These are phyloP conservation scores for Actinia equina DNA, from an alignment of 64 coral and sea anemone species.

Conservation along the genomic window DNA sequence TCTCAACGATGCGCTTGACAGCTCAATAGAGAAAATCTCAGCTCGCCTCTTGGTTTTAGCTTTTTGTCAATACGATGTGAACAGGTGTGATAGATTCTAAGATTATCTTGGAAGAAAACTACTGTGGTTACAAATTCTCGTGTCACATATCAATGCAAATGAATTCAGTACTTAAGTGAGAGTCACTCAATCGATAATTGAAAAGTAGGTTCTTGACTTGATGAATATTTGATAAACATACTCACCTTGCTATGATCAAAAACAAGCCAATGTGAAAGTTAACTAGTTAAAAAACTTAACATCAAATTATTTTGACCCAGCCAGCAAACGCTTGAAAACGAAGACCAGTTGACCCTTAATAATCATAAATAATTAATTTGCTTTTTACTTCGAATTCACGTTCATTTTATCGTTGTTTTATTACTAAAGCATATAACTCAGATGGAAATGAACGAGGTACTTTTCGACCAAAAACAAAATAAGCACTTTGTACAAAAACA, in stretches of 20 bases:
- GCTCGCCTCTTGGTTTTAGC: neutral
- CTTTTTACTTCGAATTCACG: too few species aligned
- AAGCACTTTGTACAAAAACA: neutral
- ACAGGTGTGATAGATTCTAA: neutral
- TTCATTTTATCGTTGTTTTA: too few species aligned
- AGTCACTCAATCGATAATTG: neutral
- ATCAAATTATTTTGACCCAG: too few species aligned
- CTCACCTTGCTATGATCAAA: neutral
- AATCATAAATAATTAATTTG: too few species aligned
- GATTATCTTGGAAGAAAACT: neutral
- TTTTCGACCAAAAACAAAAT: neutral
- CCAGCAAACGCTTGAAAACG: too few species aligned
- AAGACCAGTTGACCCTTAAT: too few species aligned
- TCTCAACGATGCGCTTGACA: neutral
- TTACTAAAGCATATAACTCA: neutral
- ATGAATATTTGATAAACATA: neutral
- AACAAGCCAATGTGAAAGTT: neutral
- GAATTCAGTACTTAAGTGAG: neutral
- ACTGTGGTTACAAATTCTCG: neutral
- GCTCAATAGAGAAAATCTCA: neutral
- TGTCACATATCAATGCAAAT: conserved; percentile 3
- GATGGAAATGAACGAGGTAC: neutral
- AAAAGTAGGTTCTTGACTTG: neutral
- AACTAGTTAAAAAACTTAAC: neutral
- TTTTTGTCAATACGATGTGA: neutral